These are phyloP conservation scores for Sphenodon punctatus DNA, from an alignment of 2,797 vertebrate species.

Conservation along the genomic window DNA sequence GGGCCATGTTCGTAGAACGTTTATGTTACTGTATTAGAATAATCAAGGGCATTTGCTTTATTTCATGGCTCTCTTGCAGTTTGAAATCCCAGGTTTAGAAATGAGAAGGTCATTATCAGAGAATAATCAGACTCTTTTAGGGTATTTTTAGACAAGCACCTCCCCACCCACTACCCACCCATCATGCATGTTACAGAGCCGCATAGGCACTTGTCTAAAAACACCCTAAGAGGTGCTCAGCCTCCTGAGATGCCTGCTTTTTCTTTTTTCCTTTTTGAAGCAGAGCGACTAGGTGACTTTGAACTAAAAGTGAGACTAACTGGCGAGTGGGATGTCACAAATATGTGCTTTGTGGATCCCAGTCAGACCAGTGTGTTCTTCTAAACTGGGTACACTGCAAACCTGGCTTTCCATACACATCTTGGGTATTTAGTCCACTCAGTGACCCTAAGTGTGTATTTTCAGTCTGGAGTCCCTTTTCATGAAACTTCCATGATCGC, in stretches of 20 bases:
- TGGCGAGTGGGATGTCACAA: not conserved
- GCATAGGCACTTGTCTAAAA: no score
- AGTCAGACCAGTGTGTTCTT: no score
- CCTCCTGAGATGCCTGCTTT: not conserved
- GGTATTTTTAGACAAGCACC: no score
- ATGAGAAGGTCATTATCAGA: not conserved
- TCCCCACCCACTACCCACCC: no score
- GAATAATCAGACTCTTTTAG: not conserved
- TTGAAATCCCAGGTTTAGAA: not conserved
- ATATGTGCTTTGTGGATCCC: no score
- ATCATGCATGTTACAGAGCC: no score
- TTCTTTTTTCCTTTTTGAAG: not conserved
- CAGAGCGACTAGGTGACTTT: not conserved
- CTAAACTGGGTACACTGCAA: no score
- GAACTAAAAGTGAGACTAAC: not conserved
- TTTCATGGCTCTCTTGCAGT: not conserved
- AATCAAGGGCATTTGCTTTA: conserved; percentile 15
- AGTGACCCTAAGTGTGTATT: no score
- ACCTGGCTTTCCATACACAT: no score
- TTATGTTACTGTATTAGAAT: not conserved
- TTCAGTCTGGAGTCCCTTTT: no score
- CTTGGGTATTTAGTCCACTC: no score
- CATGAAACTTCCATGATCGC: no score
- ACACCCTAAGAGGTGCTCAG: not conserved
- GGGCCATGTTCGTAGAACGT: not conserved